These are phyloP conservation scores for Acromyrmex heyeri DNA, from an alignment of 1,140 invertebrate genomes.

Conservation along the genomic window DNA sequence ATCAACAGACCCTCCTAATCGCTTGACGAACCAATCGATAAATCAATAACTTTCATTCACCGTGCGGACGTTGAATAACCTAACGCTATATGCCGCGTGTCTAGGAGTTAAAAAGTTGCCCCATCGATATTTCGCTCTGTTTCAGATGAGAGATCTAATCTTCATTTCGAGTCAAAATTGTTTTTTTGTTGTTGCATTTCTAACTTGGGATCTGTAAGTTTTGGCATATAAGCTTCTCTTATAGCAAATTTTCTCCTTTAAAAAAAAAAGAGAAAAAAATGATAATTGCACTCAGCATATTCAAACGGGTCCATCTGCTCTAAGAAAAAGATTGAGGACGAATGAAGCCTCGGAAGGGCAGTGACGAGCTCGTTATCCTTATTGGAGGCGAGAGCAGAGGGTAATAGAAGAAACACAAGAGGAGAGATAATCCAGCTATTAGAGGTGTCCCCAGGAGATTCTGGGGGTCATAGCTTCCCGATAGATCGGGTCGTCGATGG, in stretches of 20 bases:
- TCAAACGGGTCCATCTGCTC: conserved; percentile 6
- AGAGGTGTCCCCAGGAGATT: conserved; percentile 85
- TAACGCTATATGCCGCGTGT: conserved; percentile 43
- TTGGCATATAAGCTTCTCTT: neutral
- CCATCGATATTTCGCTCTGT: conserved; percentile 29
- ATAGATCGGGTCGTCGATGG: conserved; percentile 82
- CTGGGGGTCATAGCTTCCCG: conserved; percentile 74
- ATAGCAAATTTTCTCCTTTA: neutral
- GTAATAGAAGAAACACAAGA: conserved; percentile 78
- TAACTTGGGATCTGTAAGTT: neutral
- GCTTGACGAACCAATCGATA: conserved; percentile 76
- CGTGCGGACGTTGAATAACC: conserved; percentile 41
- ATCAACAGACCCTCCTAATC: conserved; percentile 77
- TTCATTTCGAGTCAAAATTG: conserved; percentile 30
- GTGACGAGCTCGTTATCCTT: conserved; percentile 80
- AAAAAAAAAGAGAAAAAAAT: neutral
- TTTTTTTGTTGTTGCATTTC: conserved; percentile 14
- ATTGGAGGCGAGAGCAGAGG: conserved; percentile 70
- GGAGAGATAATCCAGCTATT: conserved; percentile 86
- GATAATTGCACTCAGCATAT: neutral
- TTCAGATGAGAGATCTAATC: conserved; percentile 51
- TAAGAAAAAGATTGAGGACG: conserved; percentile 7
- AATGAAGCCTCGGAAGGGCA: conserved; percentile 25
- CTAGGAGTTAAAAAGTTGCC: conserved; percentile 60
- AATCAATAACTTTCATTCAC: conserved; percentile 75